These are phyloP conservation scores for Phorcus lineatus DNA, from an alignment of 2,888 invertebrate species.

Conservation along the genomic window DNA sequence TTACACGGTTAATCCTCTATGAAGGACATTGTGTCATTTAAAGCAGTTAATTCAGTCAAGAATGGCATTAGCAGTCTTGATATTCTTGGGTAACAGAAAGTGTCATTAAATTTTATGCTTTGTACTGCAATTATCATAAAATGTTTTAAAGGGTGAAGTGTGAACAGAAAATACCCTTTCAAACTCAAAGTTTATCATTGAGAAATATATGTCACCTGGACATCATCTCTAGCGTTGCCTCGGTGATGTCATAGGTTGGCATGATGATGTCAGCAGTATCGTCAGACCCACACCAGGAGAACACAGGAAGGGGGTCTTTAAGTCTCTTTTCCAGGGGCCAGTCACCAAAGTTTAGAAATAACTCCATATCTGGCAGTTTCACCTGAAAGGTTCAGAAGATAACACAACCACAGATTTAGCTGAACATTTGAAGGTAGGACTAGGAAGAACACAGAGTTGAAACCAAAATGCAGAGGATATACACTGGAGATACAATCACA, in stretches of 20 bases:
- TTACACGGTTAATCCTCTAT: no score
- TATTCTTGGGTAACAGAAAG: no score
- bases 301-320: slow-evolving; percentile 84
- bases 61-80: no score
- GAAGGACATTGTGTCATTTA: no score
- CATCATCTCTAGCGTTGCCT: slow-evolving; percentile 94
- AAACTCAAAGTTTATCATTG: not conserved
- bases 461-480: no score
- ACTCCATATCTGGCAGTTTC: slow-evolving; percentile 88
- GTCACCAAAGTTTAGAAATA: slow-evolving; percentile 94
- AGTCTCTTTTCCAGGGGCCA: slow-evolving; percentile 85
- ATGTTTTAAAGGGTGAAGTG: not conserved
- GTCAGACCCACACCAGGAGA: slow-evolving; percentile 97
- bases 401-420: no score
- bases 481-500: no score
- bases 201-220: slow-evolving; percentile 80
- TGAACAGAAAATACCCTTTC: not conserved
- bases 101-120: no score
- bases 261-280: slow-evolving; percentile 91
- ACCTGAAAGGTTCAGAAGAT: slow-evolving; percentile 58
- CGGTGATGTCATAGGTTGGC: slow-evolving; percentile 96
- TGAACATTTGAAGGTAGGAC: no score
- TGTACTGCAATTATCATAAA: not conserved
- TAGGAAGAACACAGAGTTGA: no score
- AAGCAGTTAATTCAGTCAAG: no score